Conservation (phyloP, 2,113 vertebrate genomes). For the Aphelocoma coerulescens region DNA sequence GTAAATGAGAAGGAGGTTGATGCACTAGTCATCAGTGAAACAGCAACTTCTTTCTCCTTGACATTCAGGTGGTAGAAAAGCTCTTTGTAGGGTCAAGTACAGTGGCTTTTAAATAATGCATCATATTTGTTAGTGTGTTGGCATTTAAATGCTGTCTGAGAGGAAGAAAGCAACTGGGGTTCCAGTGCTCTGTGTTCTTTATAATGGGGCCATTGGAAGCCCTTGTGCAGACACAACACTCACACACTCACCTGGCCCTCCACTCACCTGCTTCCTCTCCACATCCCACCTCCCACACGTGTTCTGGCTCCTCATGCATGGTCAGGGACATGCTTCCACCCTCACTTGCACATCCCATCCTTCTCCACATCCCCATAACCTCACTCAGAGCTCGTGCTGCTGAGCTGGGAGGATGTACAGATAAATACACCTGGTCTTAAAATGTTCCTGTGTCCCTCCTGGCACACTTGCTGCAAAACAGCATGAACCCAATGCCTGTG, state of each 20-base stretch:
- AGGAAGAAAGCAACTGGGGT: neutral
- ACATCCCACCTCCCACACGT: rapidly evolving
- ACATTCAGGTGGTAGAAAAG: neutral
- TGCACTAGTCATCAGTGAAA: neutral
- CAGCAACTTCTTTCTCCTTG: constrained; percentile 4
- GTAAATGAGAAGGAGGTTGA: neutral
- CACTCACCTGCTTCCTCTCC: neutral
- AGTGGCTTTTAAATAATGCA: constrained; percentile 31
- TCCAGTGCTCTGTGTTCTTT: neutral
- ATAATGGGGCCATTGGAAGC: neutral
- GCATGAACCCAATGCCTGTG: neutral
- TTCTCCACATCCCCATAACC: neutral
- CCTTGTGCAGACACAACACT: too few relatives aligned
- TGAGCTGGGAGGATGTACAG: neutral
- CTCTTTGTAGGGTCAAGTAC: constrained; percentile 33
- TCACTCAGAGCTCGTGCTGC: neutral
- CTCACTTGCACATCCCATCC: neutral
- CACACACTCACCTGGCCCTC: neutral
- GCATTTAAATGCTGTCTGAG: constrained; percentile 10
- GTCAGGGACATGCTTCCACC: neutral
- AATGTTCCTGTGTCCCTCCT: neutral
- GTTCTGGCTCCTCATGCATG: neutral
- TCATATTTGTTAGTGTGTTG: neutral
- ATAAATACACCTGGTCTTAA: neutral
- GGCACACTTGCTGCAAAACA: neutral